Conservation (phyloP, 2,113 vertebrate species). For the Octodon degus region DNA sequence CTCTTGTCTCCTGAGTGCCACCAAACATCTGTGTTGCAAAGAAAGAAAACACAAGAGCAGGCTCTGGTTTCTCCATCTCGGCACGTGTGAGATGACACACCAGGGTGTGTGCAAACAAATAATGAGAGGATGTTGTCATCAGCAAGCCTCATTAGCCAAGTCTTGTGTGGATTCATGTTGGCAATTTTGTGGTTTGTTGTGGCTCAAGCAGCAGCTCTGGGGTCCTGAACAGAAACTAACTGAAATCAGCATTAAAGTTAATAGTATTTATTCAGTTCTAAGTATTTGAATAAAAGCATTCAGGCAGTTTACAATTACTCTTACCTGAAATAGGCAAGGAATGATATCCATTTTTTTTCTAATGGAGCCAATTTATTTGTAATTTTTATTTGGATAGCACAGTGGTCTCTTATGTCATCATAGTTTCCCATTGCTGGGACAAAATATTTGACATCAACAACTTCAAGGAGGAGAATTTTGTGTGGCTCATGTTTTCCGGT, state of each 20-base stretch:
- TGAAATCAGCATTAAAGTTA: conserved; percentile 36
- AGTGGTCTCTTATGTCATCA: neutral
- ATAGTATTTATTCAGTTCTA: conserved; percentile 8
- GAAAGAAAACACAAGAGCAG: conserved; percentile 50
- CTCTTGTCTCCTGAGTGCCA: conserved; percentile 67
- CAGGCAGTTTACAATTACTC: neutral
- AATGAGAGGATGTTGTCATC: conserved; percentile 68
- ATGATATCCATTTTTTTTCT: neutral
- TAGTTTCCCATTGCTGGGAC: neutral
- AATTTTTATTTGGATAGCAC: neutral
- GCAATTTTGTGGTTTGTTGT: conserved; percentile 44
- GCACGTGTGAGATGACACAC: conserved; percentile 74
- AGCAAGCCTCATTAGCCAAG: conserved; percentile 60
- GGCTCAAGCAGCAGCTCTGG: neutral
- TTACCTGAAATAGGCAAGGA: neutral
- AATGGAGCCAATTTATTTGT: neutral
- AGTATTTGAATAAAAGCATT: neutral
- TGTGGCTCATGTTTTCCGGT: neutral
- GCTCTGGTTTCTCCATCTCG: neutral
- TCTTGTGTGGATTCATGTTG: conserved; percentile 50
- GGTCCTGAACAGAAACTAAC: conserved; percentile 47
- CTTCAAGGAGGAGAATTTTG: neutral
- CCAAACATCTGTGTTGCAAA: conserved; percentile 82
- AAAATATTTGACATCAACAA: neutral
- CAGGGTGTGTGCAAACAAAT: conserved; percentile 71